phyloP scores from a whole-genome alignment of 2,797 vertebrate species.

The Rhyacichthys aspro region DNA sequence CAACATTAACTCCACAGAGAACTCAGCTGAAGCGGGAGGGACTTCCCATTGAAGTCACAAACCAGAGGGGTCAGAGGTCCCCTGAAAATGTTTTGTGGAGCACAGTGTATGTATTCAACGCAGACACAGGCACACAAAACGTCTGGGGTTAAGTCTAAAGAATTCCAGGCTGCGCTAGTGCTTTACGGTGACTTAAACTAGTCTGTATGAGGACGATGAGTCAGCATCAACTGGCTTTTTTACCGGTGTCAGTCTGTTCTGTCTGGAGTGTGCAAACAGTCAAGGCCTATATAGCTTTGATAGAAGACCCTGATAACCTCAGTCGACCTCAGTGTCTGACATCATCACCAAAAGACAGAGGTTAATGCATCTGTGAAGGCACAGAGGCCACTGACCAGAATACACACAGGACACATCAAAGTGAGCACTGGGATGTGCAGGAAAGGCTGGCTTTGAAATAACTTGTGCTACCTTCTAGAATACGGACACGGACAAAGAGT shows the following conservation, averaged over 20 bases:
- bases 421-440: slow-evolving; percentile 9
- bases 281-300: slow-evolving; percentile 52
- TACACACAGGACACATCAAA: slow-evolving; percentile 34
- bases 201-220: slow-evolving; percentile 50
- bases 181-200: slow-evolving; percentile 49
- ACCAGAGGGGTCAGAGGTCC: slow-evolving; percentile 54
- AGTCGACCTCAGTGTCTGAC: slow-evolving; percentile 54
- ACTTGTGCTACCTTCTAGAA: too few species aligned
- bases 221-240: slow-evolving; percentile 63
- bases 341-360: slow-evolving; percentile 49
- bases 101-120: slow-evolving; percentile 2
- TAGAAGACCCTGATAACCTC: slow-evolving; percentile 62
- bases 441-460: too few species aligned
- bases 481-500: too few species aligned
- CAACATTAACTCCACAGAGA: slow-evolving; percentile 32
- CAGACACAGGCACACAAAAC: slow-evolving; percentile 24
- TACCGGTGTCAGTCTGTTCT: slow-evolving; percentile 52
- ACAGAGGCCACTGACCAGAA: slow-evolving; percentile 9
- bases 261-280: slow-evolving; percentile 52
- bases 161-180: slow-evolving; percentile 40
- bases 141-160: slow-evolving; percentile 28
- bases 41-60: slow-evolving; percentile 10
- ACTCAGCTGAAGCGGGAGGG: slow-evolving; percentile 14
- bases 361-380: slow-evolving; percentile 39
- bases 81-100: slow-evolving; percentile 24